Evolutionary conservation across 2,797 vertebrate genomes (phyloP).

Genomic region (Pangasius krempfi): DNA sequence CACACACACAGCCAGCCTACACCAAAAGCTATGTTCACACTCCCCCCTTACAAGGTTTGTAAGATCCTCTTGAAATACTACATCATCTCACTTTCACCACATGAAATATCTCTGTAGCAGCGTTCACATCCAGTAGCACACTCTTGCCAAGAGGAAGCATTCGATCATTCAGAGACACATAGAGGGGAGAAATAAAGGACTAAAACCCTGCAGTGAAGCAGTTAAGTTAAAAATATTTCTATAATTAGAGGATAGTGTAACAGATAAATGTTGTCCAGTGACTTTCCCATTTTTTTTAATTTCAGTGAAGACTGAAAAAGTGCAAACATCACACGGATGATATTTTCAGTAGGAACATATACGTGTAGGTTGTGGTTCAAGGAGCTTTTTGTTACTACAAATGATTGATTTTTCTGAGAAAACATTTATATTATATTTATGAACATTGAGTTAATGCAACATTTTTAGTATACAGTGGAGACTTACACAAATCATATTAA

Average conservation of each 20-base stretch:
- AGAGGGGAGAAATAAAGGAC: conserved; percentile 9
- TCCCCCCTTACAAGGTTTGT: conserved; percentile 2
- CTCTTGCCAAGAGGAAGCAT: neutral
- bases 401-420: neutral
- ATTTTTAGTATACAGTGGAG: no score
- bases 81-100: conserved; percentile 22
- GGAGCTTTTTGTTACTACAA: neutral
- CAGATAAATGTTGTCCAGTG: neutral
- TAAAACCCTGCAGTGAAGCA: neutral
- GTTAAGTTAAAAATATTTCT: neutral
- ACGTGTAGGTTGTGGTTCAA: neutral
- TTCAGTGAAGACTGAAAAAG: neutral
- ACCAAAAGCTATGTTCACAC: conserved; percentile 28
- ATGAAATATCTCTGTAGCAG: conserved; percentile 25
- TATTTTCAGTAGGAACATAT: no score
- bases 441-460: neutral
- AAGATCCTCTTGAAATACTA: conserved; percentile 28
- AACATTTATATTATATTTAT: neutral
- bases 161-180: conserved; percentile 7
- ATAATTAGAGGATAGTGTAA: no score
- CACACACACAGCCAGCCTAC: conserved; percentile 1
- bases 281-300: neutral
- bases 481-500: neutral
- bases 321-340: no score
- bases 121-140: neutral